phyloP scores from a whole-genome alignment of 2,797 vertebrate genomes.

The Parotocinclus haroldoi region DNA sequence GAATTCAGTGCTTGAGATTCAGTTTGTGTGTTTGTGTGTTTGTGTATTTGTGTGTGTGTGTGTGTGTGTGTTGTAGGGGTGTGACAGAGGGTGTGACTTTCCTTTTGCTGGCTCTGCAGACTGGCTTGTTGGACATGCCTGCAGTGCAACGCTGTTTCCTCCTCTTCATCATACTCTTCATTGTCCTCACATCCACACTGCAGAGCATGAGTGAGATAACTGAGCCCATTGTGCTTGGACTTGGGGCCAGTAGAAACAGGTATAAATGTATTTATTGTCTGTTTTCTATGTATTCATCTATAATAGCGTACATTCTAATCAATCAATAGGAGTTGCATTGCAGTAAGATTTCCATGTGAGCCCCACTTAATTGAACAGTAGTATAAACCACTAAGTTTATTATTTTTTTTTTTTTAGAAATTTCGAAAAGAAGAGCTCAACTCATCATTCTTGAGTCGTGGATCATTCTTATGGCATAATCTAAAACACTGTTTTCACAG shows the following conservation, averaged over 20 bases:
- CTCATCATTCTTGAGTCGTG: too few species aligned
- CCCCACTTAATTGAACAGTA: too few species aligned
- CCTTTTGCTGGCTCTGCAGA: constrained; percentile 84
- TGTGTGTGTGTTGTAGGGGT: constrained; percentile 64
- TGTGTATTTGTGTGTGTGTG: constrained; percentile 5
- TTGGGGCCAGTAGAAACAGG: constrained; percentile 84
- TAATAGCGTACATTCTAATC: too few species aligned
- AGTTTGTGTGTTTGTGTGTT: too few species aligned
- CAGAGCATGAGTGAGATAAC: constrained; percentile 89
- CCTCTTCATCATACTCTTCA: constrained; percentile 91
- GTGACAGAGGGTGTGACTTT: constrained; percentile 84
- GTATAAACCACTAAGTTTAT: too few species aligned
- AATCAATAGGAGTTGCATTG: too few species aligned
- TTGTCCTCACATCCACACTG: constrained; percentile 82
- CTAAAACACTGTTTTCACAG: constrained; percentile 51
- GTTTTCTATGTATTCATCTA: neutral
- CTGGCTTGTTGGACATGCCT: constrained; percentile 81
- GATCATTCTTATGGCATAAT: too few species aligned
- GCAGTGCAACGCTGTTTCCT: constrained; percentile 84
- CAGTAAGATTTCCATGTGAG: too few species aligned
- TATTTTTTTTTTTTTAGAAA: too few species aligned
- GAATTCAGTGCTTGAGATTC: neutral
- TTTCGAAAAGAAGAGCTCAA: too few species aligned
- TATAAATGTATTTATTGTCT: constrained; percentile 37
- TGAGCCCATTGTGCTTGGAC: constrained; percentile 79